Evolutionary conservation across 2,113 vertebrate genomes (phyloP).

Genomic region (Lepus europaeus): DNA sequence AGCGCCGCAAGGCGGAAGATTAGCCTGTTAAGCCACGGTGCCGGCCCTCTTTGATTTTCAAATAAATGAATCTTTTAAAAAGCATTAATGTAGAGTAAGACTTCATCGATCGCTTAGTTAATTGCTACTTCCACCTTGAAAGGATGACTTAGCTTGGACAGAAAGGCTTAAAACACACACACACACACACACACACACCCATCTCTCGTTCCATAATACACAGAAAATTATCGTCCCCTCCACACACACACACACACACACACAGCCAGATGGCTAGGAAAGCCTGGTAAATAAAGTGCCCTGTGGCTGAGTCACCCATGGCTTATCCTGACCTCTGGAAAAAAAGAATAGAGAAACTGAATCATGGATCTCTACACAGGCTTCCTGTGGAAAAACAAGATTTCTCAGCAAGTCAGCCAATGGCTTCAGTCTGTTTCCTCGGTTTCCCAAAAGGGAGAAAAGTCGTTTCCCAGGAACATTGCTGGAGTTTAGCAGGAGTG

Average conservation of each 20-base stretch:
- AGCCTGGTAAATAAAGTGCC: neutral
- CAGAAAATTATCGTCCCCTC: neutral
- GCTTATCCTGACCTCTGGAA: constrained; percentile 16
- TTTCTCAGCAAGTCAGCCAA: constrained; percentile 45
- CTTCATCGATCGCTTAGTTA: constrained; percentile 13
- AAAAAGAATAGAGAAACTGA: constrained; percentile 35
- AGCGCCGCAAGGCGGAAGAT: too few species aligned
- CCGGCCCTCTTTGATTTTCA: too few species aligned
- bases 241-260: neutral
- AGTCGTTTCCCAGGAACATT: neutral
- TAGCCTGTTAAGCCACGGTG: too few species aligned
- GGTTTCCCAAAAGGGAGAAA: constrained; percentile 34
- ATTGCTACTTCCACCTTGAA: neutral
- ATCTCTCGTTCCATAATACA: neutral
- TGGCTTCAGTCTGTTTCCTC: constrained; percentile 29
- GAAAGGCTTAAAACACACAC: neutral
- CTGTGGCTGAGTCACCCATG: neutral
- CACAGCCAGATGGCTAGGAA: neutral
- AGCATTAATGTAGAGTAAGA: constrained; percentile 11
- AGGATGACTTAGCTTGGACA: neutral
- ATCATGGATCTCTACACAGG: neutral
- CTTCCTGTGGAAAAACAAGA: constrained; percentile 30
- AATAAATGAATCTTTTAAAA: neutral
- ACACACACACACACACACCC: neutral
- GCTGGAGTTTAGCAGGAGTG: neutral